Evolutionary conservation across 92 coral and sea anemone genomes (phyloP).

Genomic region (Porites rus): DNA sequence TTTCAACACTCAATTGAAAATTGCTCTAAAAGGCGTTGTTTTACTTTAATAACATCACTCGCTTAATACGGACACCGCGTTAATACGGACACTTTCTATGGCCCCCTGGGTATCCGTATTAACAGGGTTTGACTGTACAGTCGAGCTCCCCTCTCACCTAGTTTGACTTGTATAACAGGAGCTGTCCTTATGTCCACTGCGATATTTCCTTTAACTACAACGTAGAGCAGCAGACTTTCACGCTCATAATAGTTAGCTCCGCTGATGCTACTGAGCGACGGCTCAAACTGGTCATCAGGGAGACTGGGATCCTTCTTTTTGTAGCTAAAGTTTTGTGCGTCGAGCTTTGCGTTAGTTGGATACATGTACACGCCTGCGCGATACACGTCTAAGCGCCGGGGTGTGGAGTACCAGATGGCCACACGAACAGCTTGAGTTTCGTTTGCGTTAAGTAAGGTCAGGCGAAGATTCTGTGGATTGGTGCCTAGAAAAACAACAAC

Average conservation of each 20-base stretch:
- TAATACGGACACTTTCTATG: no score
- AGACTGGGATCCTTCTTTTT: constrained; percentile 74
- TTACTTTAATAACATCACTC: no score
- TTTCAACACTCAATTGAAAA: no score
- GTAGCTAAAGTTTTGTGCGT: constrained; percentile 66
- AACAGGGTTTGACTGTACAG: neutral
- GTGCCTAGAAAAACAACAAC: constrained; percentile 50
- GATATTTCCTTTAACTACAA: constrained; percentile 79
- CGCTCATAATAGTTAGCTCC: constrained; percentile 92
- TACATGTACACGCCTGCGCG: constrained; percentile 79
- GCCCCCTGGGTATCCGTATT: no score
- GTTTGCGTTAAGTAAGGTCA: constrained; percentile 75
- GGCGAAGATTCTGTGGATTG: constrained; percentile 86
- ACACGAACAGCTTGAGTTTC: constrained; percentile 71
- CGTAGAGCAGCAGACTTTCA: constrained; percentile 70
- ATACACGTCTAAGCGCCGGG: constrained; percentile 89
- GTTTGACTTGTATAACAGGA: constrained; percentile 82
- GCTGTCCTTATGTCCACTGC: constrained; percentile 90
- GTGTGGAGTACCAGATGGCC: constrained; percentile 85
- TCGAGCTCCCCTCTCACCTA: constrained; percentile 51
- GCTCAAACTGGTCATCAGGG: constrained; percentile 93
- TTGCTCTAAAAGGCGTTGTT: no score
- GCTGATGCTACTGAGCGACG: constrained; percentile 77
- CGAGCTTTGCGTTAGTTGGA: constrained; percentile 85
- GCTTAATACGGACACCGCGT: no score